These are phyloP conservation scores for Fragum whitleyi DNA, from an alignment of 2,888 invertebrate genomes.

Conservation along the genomic window DNA sequence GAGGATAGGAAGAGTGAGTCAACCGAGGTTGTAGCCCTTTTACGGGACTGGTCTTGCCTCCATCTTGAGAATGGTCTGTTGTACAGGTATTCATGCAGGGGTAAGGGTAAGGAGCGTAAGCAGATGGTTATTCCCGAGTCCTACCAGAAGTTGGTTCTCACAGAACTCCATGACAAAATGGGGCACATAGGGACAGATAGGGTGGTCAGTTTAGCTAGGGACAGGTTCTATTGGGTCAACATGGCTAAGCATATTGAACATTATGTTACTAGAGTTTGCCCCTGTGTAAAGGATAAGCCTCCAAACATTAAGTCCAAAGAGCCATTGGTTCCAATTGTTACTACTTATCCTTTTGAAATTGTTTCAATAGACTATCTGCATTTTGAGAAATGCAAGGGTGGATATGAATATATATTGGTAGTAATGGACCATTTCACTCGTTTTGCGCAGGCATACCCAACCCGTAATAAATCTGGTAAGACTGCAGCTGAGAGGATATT, in stretches of 20 bases:
- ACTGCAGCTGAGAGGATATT: conserved; percentile 58
- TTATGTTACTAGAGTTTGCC: conserved; percentile 26
- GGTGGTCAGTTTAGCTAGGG: conserved; percentile 23
- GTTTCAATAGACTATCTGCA: conserved; percentile 58
- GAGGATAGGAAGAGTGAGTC: neutral
- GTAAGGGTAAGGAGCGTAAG: no score
- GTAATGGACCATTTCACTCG: conserved; percentile 61
- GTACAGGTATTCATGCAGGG: no score
- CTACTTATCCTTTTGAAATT: conserved; percentile 52
- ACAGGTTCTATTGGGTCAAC: conserved; percentile 33
- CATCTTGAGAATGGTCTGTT: no score
- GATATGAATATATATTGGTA: conserved; percentile 60
- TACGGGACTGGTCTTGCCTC: neutral
- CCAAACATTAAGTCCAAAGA: conserved; percentile 24
- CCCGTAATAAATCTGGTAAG: conserved; percentile 45
- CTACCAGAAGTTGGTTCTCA: no score
- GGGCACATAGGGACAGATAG: conserved; percentile 34
- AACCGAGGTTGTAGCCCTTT: neutral
- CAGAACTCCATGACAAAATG: neutral
- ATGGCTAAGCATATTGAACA: conserved; percentile 32
- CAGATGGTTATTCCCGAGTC: no score
- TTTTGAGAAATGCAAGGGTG: conserved; percentile 50
- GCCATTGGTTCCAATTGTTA: conserved; percentile 26
- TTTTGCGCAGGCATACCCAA: conserved; percentile 59
- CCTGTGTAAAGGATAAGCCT: conserved; percentile 3